Evolutionary conservation across 2,888 invertebrate genomes (phyloP), one percentile per base, ranked within the genome.

Genomic region (Drosophila stalkeri): DNA sequence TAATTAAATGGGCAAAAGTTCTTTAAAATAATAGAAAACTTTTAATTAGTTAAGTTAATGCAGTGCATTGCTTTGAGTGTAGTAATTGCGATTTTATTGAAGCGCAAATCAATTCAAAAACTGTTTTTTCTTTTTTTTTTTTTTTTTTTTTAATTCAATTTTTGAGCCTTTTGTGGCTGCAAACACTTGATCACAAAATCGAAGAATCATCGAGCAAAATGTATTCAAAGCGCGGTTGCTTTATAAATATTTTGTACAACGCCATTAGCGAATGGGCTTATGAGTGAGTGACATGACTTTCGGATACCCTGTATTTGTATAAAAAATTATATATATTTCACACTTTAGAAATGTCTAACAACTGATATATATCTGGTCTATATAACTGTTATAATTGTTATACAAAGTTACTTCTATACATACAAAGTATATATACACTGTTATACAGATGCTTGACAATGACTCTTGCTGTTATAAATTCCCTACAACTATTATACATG

Each of bases 151-250:
- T 20, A 46, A 16, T 49, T 75, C 37, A 44, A 66, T 62, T 80
- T 65, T 71, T 64, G 46, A 51, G 71, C 64, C 59, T 77, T 77
- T 64, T 72, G 59, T 67, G 72, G 72, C 77, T 44, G 62, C 64
- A 77, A 77, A 72, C 77, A 78, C 77, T 78, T 80, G 77, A 67
- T 64, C 77, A 77, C 18, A 80, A 77, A 77, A 77, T 56, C 62
- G 72, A 59, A 80, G 61, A 77, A 80, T 66, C 80, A 72, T 71
- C 77, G 56, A 37, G 39, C 65, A 72, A 76, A 76, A 66, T 55
- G 49, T 80, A 66, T 77, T 64, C 72, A 71, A 61, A 63, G 56
- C 56, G 70, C 65, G 52, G 62, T 44, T 52, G 65, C 44, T 79
- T 75, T 41, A 65, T 44, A 55, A 72, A 66, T 11, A 77, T 61